Conservation (phyloP, 1,140 invertebrate species). For the Bombyx mori region DNA sequence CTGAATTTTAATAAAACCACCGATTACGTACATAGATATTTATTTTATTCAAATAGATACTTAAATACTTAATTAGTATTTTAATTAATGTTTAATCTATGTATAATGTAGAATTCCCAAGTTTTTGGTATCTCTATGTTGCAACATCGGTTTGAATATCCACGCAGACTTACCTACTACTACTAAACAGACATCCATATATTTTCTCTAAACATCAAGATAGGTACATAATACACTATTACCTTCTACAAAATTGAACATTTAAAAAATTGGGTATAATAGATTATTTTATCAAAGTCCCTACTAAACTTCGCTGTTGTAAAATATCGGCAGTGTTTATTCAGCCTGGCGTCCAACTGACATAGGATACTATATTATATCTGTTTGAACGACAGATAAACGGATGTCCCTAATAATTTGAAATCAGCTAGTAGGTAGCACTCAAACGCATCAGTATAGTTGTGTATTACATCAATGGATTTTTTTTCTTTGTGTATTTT, state of each 20-base stretch:
- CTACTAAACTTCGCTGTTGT: slow-evolving; percentile 51
- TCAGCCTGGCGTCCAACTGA: background rate
- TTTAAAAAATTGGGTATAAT: slow-evolving; percentile 66
- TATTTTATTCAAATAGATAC: slow-evolving; percentile 64
- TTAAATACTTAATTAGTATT: slow-evolving; percentile 50
- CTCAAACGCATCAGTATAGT: no score
- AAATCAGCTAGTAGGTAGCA: no score
- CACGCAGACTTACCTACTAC: slow-evolving; percentile 30
- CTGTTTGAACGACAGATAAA: no score
- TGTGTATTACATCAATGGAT: no score
- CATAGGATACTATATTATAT: no score
- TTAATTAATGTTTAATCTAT: slow-evolving; percentile 39
- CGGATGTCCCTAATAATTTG: no score
- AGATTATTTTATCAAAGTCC: slow-evolving; percentile 60
- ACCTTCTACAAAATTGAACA: slow-evolving; percentile 64
- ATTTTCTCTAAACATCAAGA: slow-evolving; percentile 67
- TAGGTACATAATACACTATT: slow-evolving; percentile 56
- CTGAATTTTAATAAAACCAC: slow-evolving; percentile 37
- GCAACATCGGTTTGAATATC: slow-evolving; percentile 60
- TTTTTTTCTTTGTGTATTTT: no score
- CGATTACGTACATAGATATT: slow-evolving; percentile 54
- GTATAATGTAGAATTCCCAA: slow-evolving; percentile 66
- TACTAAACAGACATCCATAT: slow-evolving; percentile 58
- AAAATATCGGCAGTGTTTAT: slow-evolving; percentile 63
- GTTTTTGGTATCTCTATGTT: slow-evolving; percentile 63